Conservation (phyloP, 2,113 vertebrate species). For the Microtus richardsoni region DNA sequence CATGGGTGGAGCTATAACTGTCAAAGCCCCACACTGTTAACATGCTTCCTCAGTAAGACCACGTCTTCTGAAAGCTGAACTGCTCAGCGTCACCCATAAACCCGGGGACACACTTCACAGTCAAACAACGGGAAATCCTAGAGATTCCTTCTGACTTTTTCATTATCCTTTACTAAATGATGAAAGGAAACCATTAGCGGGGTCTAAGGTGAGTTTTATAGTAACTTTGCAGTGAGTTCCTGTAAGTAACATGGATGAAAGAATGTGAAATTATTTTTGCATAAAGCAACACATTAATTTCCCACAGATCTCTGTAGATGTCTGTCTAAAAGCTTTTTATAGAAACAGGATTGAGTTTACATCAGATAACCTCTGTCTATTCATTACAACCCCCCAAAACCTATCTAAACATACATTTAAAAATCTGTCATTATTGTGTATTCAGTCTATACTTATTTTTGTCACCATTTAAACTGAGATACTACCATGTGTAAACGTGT, state of each 20-base stretch:
- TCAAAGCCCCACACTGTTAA: background rate
- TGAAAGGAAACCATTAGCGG: background rate
- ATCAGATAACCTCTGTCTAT: background rate
- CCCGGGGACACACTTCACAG: background rate
- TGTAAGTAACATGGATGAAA: background rate
- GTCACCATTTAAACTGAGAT: background rate
- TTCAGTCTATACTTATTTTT: background rate
- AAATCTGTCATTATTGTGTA: background rate
- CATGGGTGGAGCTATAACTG: background rate
- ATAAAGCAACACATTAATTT: background rate
- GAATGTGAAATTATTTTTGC: background rate
- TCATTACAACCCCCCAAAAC: background rate
- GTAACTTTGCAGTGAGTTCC: background rate
- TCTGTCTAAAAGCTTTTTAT: background rate
- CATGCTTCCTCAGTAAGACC: no score
- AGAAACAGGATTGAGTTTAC: background rate
- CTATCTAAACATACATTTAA: background rate
- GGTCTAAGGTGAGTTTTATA: background rate
- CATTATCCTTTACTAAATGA: background rate
- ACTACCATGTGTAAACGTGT: fast-evolving
- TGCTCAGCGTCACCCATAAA: background rate
- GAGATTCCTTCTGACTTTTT: background rate
- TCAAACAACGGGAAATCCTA: no score
- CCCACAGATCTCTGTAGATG: background rate
- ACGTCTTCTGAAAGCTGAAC: background rate